phyloP scores from a whole-genome alignment of 2,888 invertebrate genomes.

The Drosophila emarginata region DNA sequence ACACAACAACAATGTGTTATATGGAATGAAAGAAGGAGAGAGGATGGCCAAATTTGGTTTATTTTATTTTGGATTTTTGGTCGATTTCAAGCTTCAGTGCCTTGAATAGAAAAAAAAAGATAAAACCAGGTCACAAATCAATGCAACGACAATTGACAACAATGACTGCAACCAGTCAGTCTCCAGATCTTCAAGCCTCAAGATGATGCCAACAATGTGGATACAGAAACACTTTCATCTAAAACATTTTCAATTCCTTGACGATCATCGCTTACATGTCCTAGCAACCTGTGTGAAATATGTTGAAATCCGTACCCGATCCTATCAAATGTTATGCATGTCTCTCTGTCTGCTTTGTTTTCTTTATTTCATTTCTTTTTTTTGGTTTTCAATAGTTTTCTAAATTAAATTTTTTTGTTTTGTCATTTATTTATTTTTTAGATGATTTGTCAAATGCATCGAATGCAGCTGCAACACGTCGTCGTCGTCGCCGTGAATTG shows the following conservation, averaged over 20 bases:
- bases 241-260: conserved; percentile 56
- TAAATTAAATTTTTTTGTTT: neutral
- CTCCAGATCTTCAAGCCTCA: conserved; percentile 23
- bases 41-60: conserved; percentile 28
- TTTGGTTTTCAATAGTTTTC: neutral
- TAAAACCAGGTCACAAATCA: conserved; percentile 13
- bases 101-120: neutral
- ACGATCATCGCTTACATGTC: conserved; percentile 36
- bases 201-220: conserved; percentile 12
- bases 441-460: conserved; percentile 76
- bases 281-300: conserved; percentile 71
- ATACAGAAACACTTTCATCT: conserved; percentile 54
- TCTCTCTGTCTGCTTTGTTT: conserved; percentile 18
- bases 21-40: neutral
- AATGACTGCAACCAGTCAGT: conserved; percentile 19
- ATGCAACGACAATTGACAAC: neutral
- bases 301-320: conserved; percentile 50
- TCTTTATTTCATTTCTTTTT: neutral
- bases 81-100: conserved; percentile 37
- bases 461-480: conserved; percentile 73
- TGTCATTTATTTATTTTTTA: conserved; percentile 46
- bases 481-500: conserved; percentile 81
- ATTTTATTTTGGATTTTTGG: no score
- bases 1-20: neutral
- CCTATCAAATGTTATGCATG: conserved; percentile 48